Evolutionary conservation across 2,113 vertebrate genomes (phyloP).

Genomic region (Siniperca chuatsi): DNA sequence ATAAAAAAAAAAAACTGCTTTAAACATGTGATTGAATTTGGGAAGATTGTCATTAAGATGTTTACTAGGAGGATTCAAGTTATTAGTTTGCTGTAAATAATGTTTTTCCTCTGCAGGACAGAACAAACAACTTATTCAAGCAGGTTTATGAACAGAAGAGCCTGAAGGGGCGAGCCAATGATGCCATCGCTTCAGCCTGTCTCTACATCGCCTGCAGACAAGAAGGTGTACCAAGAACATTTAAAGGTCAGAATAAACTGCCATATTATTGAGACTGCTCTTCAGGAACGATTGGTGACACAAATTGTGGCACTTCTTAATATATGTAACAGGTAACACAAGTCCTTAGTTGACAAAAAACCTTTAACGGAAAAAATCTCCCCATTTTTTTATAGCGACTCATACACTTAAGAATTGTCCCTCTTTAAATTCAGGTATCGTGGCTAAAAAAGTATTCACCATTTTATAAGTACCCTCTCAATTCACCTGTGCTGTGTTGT

Average conservation of each 20-base stretch:
- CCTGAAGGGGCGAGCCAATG: constrained; percentile 97
- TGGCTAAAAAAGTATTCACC: background rate
- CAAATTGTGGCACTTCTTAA: background rate
- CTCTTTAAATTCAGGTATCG: background rate
- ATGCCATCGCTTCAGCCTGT: constrained; percentile 98
- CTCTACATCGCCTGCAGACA: constrained; percentile 99
- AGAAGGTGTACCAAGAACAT: constrained; percentile 97
- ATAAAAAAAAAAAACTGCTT: background rate
- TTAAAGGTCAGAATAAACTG: constrained; percentile 89
- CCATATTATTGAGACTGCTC: background rate
- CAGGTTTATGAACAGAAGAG: constrained; percentile 99
- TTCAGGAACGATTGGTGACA: background rate
- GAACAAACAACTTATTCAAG: constrained; percentile 99
- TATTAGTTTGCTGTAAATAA: background rate
- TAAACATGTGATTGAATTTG: background rate
- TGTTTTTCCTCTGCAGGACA: constrained; percentile 87
- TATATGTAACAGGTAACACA: too few relatives aligned
- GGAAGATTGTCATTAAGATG: background rate
- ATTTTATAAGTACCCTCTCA: too few relatives aligned
- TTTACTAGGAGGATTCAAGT: background rate
- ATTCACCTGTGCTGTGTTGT: background rate
- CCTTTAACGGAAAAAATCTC: too few relatives aligned
- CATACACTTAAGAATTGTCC: too few relatives aligned
- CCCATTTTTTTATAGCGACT: too few relatives aligned
- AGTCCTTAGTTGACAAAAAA: too few relatives aligned